Evolutionary conservation across 2,888 invertebrate species (phyloP).

Genomic region (Trichogramma dendrolimi): DNA sequence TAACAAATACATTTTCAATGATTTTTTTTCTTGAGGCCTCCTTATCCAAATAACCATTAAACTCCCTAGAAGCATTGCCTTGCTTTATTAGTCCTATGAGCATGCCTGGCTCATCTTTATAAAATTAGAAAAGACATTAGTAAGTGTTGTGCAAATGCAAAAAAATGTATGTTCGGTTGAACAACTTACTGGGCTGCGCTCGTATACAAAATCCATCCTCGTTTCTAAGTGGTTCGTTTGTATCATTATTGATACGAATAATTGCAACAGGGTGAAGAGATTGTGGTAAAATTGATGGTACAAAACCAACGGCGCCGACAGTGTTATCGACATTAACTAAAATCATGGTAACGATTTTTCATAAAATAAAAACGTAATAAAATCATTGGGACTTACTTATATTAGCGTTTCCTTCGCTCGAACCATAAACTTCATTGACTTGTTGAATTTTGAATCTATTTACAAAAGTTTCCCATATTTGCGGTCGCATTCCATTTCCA

Average conservation of each 20-base stretch:
- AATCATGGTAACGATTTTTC: conserved; percentile 25
- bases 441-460: conserved; percentile 58
- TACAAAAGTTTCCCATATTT: conserved; percentile 65
- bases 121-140: conserved; percentile 31
- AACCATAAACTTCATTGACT: conserved; percentile 66
- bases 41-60: conserved; percentile 65
- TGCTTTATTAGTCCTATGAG: conserved; percentile 71
- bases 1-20: conserved; percentile 61
- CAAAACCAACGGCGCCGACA: conserved; percentile 66
- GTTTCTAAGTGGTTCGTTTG: conserved; percentile 82
- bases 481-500: conserved; percentile 68
- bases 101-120: conserved; percentile 75
- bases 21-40: conserved; percentile 64
- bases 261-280: conserved; percentile 87
- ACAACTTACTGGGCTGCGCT: conserved; percentile 40
- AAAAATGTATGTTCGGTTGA: neutral
- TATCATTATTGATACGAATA: conserved; percentile 81
- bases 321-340: conserved; percentile 64
- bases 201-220: conserved; percentile 75
- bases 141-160: neutral
- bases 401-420: conserved; percentile 68
- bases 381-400: conserved; percentile 47
- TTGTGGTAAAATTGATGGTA: conserved; percentile 54
- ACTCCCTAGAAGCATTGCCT: conserved; percentile 64
- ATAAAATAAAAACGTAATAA: neutral